phyloP scores from a whole-genome alignment of 1,140 invertebrate species.

The Amphibalanus amphitrite region DNA sequence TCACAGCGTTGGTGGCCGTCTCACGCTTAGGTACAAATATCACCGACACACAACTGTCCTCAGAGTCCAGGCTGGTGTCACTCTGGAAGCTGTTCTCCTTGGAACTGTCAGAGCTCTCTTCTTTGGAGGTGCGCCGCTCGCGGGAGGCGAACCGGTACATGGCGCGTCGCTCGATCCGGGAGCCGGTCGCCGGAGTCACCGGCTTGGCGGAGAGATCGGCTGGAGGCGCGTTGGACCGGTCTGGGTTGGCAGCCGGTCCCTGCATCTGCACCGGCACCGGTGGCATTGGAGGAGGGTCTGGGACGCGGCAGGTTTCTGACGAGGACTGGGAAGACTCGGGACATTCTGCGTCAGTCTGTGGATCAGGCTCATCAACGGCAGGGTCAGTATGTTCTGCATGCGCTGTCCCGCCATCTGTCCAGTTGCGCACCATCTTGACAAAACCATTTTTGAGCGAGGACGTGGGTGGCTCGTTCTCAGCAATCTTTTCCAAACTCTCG shows the following conservation, averaged over 20 bases:
- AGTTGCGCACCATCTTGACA: conserved; percentile 15
- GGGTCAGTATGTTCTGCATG: no score
- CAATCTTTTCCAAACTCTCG: conserved; percentile 15
- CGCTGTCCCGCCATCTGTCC: not conserved
- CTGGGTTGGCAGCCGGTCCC: no score
- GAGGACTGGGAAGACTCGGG: no score
- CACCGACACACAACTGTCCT: conserved; percentile 78
- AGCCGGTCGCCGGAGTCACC: no score
- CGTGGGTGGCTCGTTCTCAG: conserved; percentile 14
- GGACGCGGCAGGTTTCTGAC: no score
- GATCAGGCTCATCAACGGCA: no score
- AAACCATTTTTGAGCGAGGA: conserved; percentile 17
- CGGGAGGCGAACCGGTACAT: conserved; percentile 9
- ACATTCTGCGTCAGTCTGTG: no score
- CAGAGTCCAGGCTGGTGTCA: conserved; percentile 79
- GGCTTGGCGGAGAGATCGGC: not conserved
- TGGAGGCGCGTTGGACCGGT: no score
- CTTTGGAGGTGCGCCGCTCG: conserved; percentile 46
- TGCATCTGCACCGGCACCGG: no score
- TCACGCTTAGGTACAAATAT: conserved; percentile 62
- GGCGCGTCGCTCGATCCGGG: conserved; percentile 5
- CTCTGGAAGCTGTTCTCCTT: conserved; percentile 82
- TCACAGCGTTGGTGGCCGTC: conserved; percentile 10
- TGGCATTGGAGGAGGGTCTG: no score
- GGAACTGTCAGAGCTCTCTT: conserved; percentile 66